Conservation (phyloP, 2,797 vertebrate species). For the Pteronotus mesoamericanus region DNA sequence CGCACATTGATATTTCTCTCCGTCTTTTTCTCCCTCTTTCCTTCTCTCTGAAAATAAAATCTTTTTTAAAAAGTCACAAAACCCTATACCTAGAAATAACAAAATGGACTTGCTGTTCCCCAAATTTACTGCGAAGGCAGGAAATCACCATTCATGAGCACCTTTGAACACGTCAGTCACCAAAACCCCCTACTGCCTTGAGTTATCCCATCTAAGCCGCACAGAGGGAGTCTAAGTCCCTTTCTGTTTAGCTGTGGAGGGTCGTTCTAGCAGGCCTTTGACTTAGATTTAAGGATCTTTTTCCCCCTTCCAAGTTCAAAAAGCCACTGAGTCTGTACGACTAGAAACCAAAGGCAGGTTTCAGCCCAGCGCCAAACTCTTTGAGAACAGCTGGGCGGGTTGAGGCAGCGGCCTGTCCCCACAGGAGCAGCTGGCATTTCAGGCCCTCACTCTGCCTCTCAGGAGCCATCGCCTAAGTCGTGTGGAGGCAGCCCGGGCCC, state of each 20-base stretch:
- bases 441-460: not conserved
- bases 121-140: not conserved
- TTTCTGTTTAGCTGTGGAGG: not conserved
- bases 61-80: not conserved
- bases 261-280: not conserved
- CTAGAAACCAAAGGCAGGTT: not conserved
- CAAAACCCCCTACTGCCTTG: accelerated
- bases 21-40: not conserved
- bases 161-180: not conserved
- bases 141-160: not conserved
- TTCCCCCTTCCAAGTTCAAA: not conserved
- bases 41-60: not conserved
- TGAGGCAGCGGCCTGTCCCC: not conserved
- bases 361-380: not conserved
- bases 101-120: not conserved
- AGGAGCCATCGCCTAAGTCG: accelerated
- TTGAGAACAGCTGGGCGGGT: not conserved
- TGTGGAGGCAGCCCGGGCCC: accelerated
- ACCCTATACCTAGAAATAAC: not conserved
- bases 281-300: not conserved
- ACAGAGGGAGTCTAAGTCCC: accelerated
- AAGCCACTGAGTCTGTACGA: not conserved
- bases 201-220: not conserved
- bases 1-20: not conserved
- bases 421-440: not conserved